Evolutionary conservation across 2,888 invertebrate species (phyloP), one percentile per base, ranked within the genome.

Genomic region (Tenthredo amoena): DNA sequence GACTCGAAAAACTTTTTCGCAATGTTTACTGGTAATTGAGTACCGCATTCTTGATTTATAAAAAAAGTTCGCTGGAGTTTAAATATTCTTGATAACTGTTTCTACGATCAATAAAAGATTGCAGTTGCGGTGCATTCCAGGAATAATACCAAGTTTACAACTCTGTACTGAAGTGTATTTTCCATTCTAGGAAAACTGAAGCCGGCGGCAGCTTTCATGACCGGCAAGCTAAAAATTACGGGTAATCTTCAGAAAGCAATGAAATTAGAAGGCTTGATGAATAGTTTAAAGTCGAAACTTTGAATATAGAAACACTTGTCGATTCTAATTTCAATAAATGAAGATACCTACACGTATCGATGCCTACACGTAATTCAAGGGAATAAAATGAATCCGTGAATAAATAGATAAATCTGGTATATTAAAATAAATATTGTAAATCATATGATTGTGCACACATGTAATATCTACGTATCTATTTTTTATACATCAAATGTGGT

Each of bases 161-260:
- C 9, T 79, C 5, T 79, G 1, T 37, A 50, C 18, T 21, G 15
- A 81, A 31, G 4, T 83, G 55, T 86, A 74, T 55, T 50, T 62
- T 84, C 18, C n/a, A 47, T 77, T 74, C 84, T 84, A 95, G 98
- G 98, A 58, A 97, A 98, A 94, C 91, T 99, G 88, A 99, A 98
- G 92, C 97, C 99, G 2, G 96, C 99, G 0, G 96, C 96, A 1
- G 99, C 99, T 0, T 99, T 98, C 94, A 99, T 99, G 98, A 97
- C 97, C 92, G 99, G 99, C 83, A 99, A 99, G 94, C 94, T 99
- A 89, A 99, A 99, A 94, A 98, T 99, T 88, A 95, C 95, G 87
- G 99, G 99, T 0, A 98, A 99, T 92, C 95, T 99, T 90, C 97
- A 97, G 90, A 97, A 98, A 92, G 99, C 99, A 0, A 97, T 99